Evolutionary conservation across 2,113 vertebrate species (phyloP), one percentile per base, ranked within the genome.

Genomic region (human (Homo sapiens)): DNA sequence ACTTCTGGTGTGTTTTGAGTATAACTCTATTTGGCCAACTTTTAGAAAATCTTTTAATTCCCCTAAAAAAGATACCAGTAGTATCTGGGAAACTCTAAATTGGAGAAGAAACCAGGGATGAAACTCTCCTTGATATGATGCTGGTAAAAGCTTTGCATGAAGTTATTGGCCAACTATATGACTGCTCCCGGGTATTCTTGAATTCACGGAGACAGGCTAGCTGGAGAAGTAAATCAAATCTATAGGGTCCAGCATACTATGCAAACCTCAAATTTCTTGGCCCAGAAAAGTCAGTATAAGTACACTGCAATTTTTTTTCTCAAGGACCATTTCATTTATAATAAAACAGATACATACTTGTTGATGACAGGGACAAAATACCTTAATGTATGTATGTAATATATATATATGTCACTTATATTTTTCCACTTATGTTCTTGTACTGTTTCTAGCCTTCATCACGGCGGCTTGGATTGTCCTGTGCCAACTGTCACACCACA

Each of bases 401-500:
- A 22, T 27, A 43, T 20, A 55, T 55, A 55, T 55, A 20, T 59
- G 57, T 59, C 27, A 64, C 61, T 64, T 64, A 10, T 11, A 30
- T 68, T 6, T 81, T 0, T 0, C 64, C 70, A 66, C 43, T 8
- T 1, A 89, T 45, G 97, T 95, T 81, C 92, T 88, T 97, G 5
- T 14, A 23, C 82, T 98, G 97, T 48, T 94, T 93, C 85, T 90
- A 99, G 99, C 99, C 99, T 30, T 99, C 99, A 0, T 99, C 99
- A 11, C 99, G 99, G 80, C 99, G 99, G 95, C 99, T 99, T 96
- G 99, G 99, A 72, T 98, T 99, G 97, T 99, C 99, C 86, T 99
- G 99, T 98, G 99, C 99, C 68, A 99, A 99, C 97, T 99, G 99
- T 98, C 99, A 99, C 96, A 99, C 99, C 88, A 99, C 99, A 81